Base-by-base conservation (phyloP, 2,888 invertebrate species). In the Kuschelorhynchus macadamiae region DNA sequence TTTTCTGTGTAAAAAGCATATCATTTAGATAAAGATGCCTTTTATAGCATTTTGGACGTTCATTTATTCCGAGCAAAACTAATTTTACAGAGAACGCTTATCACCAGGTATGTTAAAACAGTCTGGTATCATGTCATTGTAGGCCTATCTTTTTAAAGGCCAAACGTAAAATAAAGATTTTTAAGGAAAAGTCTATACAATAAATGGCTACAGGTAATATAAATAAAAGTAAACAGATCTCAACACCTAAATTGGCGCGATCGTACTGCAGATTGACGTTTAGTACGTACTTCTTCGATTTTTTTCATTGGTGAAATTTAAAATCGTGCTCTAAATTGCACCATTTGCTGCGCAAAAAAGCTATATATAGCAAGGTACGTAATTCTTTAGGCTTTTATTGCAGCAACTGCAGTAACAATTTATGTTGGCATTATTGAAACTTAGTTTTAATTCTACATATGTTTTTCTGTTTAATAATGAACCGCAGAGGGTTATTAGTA, bases 231-330 rank as follows among this genome's bases (percentile, higher is more conserved):
- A 53, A 25, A 42, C 46, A 46, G 30, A 20, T 41, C 55, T 56
- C 49, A 30, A 55, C 49, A 41, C 18, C 50, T 63, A 64, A 64
- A 64, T 64, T 57, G 64, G 32, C 49, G 30, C 49, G 56, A 64
- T 57, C 12, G 44, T 50, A 50, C 41, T 55, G 32, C 49, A 49
- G 50, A 64, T 57, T 49, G 64, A 64, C 64, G 21, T 64, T 64
- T 56, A 63, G 16, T 56, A 57, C 14, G 33, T 50, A 64, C 64
- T 64, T 41, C 42, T 64, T 33, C 41, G 18, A 49, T 41, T 56
- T 64, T 64, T 64, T 50, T 4, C 2, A 52, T 42, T 16, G 14
- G 11, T 39, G 30, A 64, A 64, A 64, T 56, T 64, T 64, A 57
- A 64, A 30, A 39, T 50, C 56, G 30, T 14, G 49, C 32, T 44